Base-by-base conservation (phyloP, 1,140 invertebrate species). In the Platorchestia sp. region DNA sequence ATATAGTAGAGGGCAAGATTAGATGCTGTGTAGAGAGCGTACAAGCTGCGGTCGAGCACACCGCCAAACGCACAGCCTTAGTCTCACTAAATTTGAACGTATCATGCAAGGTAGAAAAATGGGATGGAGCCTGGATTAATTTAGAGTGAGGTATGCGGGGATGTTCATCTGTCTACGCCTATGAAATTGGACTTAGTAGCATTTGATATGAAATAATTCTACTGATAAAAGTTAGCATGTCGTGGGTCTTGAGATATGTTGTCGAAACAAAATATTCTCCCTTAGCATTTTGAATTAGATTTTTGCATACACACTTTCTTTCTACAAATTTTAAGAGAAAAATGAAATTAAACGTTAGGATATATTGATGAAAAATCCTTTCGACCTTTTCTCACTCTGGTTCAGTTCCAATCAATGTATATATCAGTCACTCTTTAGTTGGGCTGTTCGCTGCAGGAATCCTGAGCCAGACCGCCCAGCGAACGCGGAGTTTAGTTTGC, bases 1-100 rank as follows among this genome's bases (percentile, higher is more conserved):
- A 90, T 90, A 90, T 90, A 90, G 87, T 90, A 90, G 87, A 90
- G 87, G 87, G 87, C 87, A 90, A 90, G 87, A 90, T 90, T 90
- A 90, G 87, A 90, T 44, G 44, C 41, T 90, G 87, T 90, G 44
- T 90, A 90, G 87, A 90, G 87, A 42, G 41, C 41, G 87, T 16
- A 45, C 41, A 90, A 90, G 87, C 87, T 90, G 87, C 87, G 87
- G 87, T 90, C 27, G 87, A 22, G 59, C 59, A 90, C 19, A 90
- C 87, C 44, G 87, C 87, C 87, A 42, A 45, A 45, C 87, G 22
- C 41, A 27, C 87, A 42, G 87, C 5, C 87, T 90, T 75, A 75
- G 87, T 42, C 87, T 90, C 41, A 90, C 41, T 44, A 90, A 90
- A 45, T 43, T 42, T 43, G 41, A 42, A 43, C 87, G 16, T 42